Percentiles rank a stretch among this genome's conserved stretches.
phyloP scores from a whole-genome alignment of 2,888 invertebrate genomes.

The Macrosiphum euphorbiae region DNA sequence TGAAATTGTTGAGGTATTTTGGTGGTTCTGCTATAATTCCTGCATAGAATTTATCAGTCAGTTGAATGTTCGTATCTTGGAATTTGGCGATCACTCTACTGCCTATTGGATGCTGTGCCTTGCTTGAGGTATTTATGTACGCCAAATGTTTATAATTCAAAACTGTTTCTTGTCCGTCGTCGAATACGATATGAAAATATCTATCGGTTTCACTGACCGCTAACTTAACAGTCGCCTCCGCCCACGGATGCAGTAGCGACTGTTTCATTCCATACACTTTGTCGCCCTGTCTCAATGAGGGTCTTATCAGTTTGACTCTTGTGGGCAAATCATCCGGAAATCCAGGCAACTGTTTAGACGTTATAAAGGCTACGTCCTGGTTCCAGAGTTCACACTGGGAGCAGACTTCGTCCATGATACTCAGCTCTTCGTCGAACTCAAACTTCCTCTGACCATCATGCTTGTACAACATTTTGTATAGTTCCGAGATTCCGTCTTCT shows the following conservation, averaged over 20 bases:
- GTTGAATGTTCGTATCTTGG: constrained; percentile 70
- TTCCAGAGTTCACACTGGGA: not conserved
- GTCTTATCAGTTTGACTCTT: not conserved
- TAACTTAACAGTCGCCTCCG: no score
- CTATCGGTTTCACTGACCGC: no score
- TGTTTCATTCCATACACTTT: no score
- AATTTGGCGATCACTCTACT: constrained; percentile 88
- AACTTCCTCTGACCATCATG: not conserved
- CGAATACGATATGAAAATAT: not conserved
- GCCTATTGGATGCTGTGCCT: constrained; percentile 71
- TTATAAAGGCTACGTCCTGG: not conserved
- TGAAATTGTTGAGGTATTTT: constrained; percentile 79
- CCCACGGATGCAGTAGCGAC: no score
- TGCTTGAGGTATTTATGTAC: no score
- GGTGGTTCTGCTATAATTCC: constrained; percentile 88
- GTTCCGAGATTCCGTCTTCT: not conserved
- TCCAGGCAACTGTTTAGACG: not conserved
- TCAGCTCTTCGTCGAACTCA: not conserved
- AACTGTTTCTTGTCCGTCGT: no score
- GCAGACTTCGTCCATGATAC: not conserved
- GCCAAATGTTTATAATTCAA: no score
- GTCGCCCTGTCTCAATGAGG: not conserved
- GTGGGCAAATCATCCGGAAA: not conserved
- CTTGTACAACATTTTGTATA: not conserved
- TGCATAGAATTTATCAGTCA: constrained; percentile 73